These are phyloP conservation scores for Ischnus inquisitorius DNA, from an alignment of 2,888 invertebrate species.

Conservation along the genomic window DNA sequence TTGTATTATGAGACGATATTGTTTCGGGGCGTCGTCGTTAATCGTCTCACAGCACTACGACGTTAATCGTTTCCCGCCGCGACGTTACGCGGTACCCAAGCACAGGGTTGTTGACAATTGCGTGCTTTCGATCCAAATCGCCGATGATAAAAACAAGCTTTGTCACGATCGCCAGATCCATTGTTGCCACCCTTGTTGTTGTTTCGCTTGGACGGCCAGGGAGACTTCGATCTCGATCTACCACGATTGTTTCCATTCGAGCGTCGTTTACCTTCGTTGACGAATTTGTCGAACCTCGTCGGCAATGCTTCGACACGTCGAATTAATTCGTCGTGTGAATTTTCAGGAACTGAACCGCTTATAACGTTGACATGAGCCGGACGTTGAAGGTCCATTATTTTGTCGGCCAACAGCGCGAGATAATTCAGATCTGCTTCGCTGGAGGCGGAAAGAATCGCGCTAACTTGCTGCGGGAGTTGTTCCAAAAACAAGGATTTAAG, in stretches of 20 bases:
- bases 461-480: constrained; percentile 19
- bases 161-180: background rate
- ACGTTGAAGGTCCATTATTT: constrained; percentile 31
- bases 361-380: constrained; percentile 22
- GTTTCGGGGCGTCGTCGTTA: background rate
- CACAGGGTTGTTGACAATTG: background rate
- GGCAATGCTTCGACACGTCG: background rate
- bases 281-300: constrained; percentile 9
- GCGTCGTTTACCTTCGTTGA: constrained; percentile 9
- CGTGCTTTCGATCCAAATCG: background rate
- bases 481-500: constrained; percentile 34
- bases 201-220: background rate
- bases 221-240: constrained; percentile 16
- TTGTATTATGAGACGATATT: background rate
- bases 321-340: no score
- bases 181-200: background rate
- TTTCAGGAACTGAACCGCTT: no score
- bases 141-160: constrained; percentile 10
- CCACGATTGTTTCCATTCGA: background rate
- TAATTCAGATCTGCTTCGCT: constrained; percentile 8
- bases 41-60: background rate
- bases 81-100: background rate
- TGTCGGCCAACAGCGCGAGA: constrained; percentile 5
- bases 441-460: constrained; percentile 19
- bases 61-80: background rate